These are phyloP conservation scores for Meleagris gallopavo DNA, from an alignment of 2,113 vertebrate genomes.

Conservation along the genomic window DNA sequence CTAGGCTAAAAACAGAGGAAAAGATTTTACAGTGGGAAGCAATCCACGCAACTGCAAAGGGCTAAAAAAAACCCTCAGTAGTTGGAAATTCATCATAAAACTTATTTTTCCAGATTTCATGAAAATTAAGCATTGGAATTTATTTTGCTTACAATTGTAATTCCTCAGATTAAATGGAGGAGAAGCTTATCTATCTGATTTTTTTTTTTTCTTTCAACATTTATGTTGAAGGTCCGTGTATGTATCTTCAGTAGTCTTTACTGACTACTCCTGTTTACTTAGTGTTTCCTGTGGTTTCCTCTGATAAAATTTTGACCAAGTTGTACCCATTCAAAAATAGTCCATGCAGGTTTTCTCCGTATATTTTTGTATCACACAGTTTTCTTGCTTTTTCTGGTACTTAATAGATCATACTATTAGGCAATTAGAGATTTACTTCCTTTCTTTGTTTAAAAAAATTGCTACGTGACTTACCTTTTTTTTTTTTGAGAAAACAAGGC, in stretches of 20 bases:
- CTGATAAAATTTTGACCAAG: neutral
- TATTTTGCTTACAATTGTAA: neutral
- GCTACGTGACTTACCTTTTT: neutral
- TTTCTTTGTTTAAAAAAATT: neutral
- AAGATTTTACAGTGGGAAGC: neutral
- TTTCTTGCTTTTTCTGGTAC: neutral
- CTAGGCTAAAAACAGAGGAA: neutral
- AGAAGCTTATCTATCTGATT: neutral
- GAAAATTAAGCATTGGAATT: neutral
- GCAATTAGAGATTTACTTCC: neutral
- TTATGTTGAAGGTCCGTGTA: neutral
- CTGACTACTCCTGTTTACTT: neutral
- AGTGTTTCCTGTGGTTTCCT: neutral
- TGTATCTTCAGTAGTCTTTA: neutral
- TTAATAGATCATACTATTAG: neutral
- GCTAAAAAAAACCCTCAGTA: neutral
- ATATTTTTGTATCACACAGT: fast-evolving
- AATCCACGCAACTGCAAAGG: neutral
- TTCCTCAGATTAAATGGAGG: neutral
- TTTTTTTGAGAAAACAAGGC: neutral
- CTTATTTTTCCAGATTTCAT: neutral
- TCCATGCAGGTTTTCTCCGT: neutral
- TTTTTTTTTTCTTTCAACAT: neutral
- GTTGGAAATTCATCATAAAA: neutral
- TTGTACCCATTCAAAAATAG: neutral